Evolutionary conservation across 2,888 invertebrate species (phyloP).

Genomic region (Meliscaeva auricollis): DNA sequence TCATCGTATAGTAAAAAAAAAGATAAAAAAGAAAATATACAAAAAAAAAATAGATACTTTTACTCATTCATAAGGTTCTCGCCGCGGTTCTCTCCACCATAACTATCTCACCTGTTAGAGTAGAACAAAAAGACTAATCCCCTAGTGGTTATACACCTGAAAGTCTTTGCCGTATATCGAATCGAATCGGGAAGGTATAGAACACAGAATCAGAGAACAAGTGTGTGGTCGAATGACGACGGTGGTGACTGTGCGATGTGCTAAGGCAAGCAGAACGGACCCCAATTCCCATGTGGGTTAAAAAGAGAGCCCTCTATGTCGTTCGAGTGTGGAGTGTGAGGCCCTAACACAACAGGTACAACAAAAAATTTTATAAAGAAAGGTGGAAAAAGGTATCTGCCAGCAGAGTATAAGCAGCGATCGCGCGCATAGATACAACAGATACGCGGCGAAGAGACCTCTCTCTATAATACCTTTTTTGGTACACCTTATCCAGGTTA

Average conservation of each 20-base stretch:
- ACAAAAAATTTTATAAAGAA: constrained; percentile 73
- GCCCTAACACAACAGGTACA: constrained; percentile 74
- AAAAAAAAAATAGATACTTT: constrained; percentile 53
- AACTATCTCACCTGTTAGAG: constrained; percentile 72
- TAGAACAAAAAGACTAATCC: constrained; percentile 41
- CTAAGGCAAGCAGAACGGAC: constrained; percentile 72
- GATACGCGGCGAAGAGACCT: constrained; percentile 66
- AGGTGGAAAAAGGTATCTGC: constrained; percentile 73
- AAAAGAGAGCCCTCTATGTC: constrained; percentile 73
- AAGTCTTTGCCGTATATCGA: constrained; percentile 23
- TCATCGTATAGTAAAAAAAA: constrained; percentile 27
- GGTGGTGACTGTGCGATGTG: constrained; percentile 48
- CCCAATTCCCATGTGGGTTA: constrained; percentile 66
- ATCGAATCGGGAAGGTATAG: constrained; percentile 41
- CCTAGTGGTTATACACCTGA: constrained; percentile 60
- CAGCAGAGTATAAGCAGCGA: constrained; percentile 71
- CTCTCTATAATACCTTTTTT: constrained; percentile 62
- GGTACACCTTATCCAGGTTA: constrained; percentile 75
- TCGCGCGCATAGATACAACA: constrained; percentile 70
- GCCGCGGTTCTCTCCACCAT: background rate
- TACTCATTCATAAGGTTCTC: constrained; percentile 70
- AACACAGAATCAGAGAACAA: constrained; percentile 64
- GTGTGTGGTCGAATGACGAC: constrained; percentile 58
- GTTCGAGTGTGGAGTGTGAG: too few species aligned
- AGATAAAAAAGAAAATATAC: background rate